Evolutionary conservation across 2,888 invertebrate species (phyloP), one percentile per base, ranked within the genome.

Genomic region (Poecilus cupreus): DNA sequence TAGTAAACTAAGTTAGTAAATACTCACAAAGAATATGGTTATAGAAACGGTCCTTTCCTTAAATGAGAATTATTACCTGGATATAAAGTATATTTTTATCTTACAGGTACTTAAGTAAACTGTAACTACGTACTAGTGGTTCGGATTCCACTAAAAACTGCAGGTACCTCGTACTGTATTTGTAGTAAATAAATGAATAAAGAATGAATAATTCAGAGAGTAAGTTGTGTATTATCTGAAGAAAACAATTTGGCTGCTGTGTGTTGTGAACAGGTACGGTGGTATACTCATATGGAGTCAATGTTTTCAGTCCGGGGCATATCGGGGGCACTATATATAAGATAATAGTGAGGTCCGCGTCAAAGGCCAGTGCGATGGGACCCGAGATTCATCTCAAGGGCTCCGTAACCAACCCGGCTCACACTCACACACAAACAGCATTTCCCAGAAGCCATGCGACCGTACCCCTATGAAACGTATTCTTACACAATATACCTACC

Each of bases 351-450:
- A 39, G 43, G 43, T 77, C 22, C 32, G 64, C 64, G 78, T 60
- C 64, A 60, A 60, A 78, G 78, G 78, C 78, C 22, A 43, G 4
- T 43, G 46, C 78, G 78, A 78, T 78, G 64, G 78, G 64, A 78
- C 46, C 32, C 24, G 64, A 78, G 78, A 78, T 78, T 78, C 78
- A 80, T 80, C 80, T 80, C 57, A 72, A 80, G 80, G 80, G 80
- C 57, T 72, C 43, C 11, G 49, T 46, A 37, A 32, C 32, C 32
- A 32, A 32, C 32, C 32, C 32, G 32, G 4, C 32, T 6, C 32
- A 32, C 32, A 32, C 26, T 26, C 78, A 64, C 60, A 49, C 78
- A 64, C 64, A 26, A 39, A 43, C 70, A 70, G 32, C 26, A 72
- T 39, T 80, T 80, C 80, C 51, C 70, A 70, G 80, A 80, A 80